Percentiles rank a stretch among this genome's conserved stretches.
Conservation (phyloP, 1,140 invertebrate genomes). For the Drosophila sturtevanti region DNA sequence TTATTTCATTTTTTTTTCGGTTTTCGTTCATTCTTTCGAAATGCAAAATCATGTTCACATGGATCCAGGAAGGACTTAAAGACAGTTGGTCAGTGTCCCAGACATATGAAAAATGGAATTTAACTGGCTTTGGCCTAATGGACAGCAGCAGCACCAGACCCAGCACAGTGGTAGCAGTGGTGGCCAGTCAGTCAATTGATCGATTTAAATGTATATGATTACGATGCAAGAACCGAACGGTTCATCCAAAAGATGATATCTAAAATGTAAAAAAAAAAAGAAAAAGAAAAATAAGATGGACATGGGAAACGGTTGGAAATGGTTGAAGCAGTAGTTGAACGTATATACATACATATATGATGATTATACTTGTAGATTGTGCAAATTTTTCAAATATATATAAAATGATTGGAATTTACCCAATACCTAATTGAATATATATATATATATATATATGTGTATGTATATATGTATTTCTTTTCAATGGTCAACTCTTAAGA, state of each 20-base stretch:
- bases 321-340: background rate
- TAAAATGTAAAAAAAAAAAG: slow-evolving; percentile 23
- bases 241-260: slow-evolving; percentile 8
- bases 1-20: background rate
- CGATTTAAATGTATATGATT: slow-evolving; percentile 41
- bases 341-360: too few relatives aligned
- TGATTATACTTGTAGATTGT: background rate
- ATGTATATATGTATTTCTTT: background rate
- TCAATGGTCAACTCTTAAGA: background rate
- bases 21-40: slow-evolving; percentile 18
- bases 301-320: background rate
- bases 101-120: slow-evolving; percentile 36
- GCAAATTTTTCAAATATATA: background rate
- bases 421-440: slow-evolving; percentile 4
- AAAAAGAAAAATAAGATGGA: slow-evolving; percentile 21
- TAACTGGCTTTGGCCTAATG: slow-evolving; percentile 37
- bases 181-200: slow-evolving; percentile 42
- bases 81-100: slow-evolving; percentile 46
- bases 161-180: slow-evolving; percentile 21
- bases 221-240: slow-evolving; percentile 32
- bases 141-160: slow-evolving; percentile 31
- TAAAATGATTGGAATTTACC: slow-evolving; percentile 9
- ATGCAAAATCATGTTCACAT: slow-evolving; percentile 45
- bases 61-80: slow-evolving; percentile 23
- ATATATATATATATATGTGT: too few relatives aligned